Percentiles rank a stretch among this genome's conserved stretches.
Conservation (phyloP, 2,113 vertebrate species). For the Gallinago undulata region DNA sequence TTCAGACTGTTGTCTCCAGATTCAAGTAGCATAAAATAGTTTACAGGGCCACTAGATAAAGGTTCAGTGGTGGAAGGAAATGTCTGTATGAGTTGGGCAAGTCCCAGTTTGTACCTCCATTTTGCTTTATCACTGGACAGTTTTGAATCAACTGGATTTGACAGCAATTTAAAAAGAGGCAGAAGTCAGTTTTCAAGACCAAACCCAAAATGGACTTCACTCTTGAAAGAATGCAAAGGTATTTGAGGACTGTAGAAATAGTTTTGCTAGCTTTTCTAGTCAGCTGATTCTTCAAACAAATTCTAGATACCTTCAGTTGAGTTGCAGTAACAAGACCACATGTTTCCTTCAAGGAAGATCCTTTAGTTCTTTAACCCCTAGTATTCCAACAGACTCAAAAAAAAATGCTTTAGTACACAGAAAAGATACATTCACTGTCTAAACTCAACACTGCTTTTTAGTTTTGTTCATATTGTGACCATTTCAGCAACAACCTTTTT, state of each 20-base stretch:
- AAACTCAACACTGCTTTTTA: not conserved
- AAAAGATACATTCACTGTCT: rapidly evolving
- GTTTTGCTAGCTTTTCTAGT: not conserved
- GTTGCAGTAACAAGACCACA: not conserved
- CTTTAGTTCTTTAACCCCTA: not conserved
- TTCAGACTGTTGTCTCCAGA: not conserved
- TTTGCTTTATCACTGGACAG: not conserved
- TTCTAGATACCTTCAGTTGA: not conserved
- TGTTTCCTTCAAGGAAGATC: not conserved
- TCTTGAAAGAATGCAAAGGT: not conserved
- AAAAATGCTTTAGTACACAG: not conserved
- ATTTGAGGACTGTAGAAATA: not conserved
- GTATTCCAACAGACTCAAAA: not conserved
- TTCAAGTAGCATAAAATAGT: not conserved
- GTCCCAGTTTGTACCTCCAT: not conserved
- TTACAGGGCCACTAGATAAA: not conserved
- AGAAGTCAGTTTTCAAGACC: not conserved
- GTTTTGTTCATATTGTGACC: not conserved
- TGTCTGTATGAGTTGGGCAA: rapidly evolving
- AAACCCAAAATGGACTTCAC: not conserved
- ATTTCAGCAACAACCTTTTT: not conserved
- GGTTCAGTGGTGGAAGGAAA: not conserved
- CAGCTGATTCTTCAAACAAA: not conserved
- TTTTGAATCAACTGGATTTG: not conserved
- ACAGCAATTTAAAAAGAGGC: not conserved